Evolutionary conservation across 2,113 vertebrate genomes (phyloP), one percentile per base, ranked within the genome.

Genomic region (Cyanoramphus novaezelandiae): DNA sequence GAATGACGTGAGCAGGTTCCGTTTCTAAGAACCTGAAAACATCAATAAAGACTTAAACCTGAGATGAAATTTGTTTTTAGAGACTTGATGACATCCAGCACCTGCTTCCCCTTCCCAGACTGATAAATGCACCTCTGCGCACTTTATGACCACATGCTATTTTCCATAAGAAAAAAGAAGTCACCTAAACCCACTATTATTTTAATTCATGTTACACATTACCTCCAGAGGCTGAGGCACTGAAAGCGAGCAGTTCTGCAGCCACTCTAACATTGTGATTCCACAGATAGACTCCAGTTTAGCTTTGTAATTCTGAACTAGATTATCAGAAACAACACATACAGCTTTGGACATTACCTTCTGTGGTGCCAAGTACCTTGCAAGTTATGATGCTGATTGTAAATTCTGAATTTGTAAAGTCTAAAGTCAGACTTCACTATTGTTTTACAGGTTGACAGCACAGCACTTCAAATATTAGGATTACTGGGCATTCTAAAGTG

Each of bases 41-140:
- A 78, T 47, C 57, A 91, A 57, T 62, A 95, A 87, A 95, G 86
- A 44, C 23, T 70, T 86, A 60, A 72, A 82, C 33, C 14, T 4
- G 1, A 78, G 39, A 39, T 71, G 76, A 59, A 86, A 68, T 13
- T 11, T 60, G 21, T n/a, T 79, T 89, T 31, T 9, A 82, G 79
- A 90, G 76, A 49, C 35, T 72, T 81, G 86, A 88, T 20, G 46
- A 68, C 52, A 88, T 64, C 93, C 84, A 81, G 83, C 46, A 71
- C 46, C 59, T 13, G 52, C 82, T 88, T 68, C 23, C 17, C 55
- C 44, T 17, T 80, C 21, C 18, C 43, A 9, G 82, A 65, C 80
- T 87, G 86, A 94, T 88, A 93, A 89, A 89, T 84, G 91, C 39
- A 60, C 65, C 11, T n/a, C 60, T 80, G 87, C 78, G 77, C n/a